Evolutionary conservation across 2,888 invertebrate species (phyloP).

Genomic region (Polymixis flavicincta): DNA sequence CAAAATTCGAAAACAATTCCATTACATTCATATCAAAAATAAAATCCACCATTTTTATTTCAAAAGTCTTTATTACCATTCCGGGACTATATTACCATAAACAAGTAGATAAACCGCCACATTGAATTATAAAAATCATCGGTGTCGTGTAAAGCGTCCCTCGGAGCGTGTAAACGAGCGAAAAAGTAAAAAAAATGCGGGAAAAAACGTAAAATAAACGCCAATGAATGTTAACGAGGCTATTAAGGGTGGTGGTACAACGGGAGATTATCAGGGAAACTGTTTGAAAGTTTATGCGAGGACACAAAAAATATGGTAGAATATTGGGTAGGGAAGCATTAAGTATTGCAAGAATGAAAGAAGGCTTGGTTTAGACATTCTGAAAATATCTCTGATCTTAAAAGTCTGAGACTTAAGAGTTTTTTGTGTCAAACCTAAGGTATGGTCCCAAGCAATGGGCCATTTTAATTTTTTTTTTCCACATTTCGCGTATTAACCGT

Average conservation of each 20-base stretch:
- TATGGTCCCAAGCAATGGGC: too few species aligned
- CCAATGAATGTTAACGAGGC: conserved; percentile 78
- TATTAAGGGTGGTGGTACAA: conserved; percentile 42
- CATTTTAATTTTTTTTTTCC: too few species aligned
- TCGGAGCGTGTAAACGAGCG: conserved; percentile 60
- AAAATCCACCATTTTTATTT: conserved; percentile 42
- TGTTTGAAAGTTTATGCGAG: background rate
- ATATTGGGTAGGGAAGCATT: background rate
- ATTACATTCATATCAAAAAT: conserved; percentile 30
- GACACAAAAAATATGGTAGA: background rate
- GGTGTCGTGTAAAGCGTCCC: conserved; percentile 57
- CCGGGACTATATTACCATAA: conserved; percentile 61
- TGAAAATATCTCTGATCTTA: background rate
- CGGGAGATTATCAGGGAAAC: background rate
- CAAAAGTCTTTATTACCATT: conserved; percentile 49
- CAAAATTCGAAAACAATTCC: conserved; percentile 31
- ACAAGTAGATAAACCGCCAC: conserved; percentile 54
- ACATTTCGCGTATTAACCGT: too few species aligned
- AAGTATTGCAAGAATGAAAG: background rate
- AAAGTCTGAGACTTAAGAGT: too few species aligned
- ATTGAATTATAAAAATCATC: conserved; percentile 64
- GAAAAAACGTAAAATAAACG: conserved; percentile 70
- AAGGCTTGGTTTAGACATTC: background rate
- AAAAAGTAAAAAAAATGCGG: conserved; percentile 64
- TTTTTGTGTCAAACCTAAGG: too few species aligned